These are phyloP conservation scores for Halocynthia roretzi DNA, from an alignment of 23 tunicate genomes.

Conservation along the genomic window DNA sequence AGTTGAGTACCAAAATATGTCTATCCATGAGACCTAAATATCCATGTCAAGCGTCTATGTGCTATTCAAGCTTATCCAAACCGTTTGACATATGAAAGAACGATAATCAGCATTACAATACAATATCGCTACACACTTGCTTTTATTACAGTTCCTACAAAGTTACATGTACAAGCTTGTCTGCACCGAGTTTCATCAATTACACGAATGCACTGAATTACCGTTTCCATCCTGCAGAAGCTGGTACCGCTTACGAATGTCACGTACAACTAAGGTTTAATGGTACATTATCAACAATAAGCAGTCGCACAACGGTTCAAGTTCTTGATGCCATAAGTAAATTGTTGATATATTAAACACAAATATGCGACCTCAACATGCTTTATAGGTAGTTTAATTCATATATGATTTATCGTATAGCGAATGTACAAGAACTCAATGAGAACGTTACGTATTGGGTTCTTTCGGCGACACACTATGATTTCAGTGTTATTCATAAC, in stretches of 20 bases:
- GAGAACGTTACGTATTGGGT: slow-evolving; percentile 1
- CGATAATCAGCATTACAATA: not conserved
- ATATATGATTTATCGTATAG: too few species aligned
- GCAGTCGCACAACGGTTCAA: slow-evolving; percentile 17
- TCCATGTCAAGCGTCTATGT: too few species aligned
- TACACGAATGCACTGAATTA: not conserved
- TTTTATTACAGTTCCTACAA: slow-evolving; percentile 16
- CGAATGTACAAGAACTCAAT: too few species aligned
- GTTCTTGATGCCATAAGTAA: slow-evolving; percentile 18
- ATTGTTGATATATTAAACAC: too few species aligned
- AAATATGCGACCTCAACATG: too few species aligned
- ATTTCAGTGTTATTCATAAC: slow-evolving; percentile 21
- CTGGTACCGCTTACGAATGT: slow-evolving; percentile 17
- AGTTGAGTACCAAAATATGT: too few species aligned
- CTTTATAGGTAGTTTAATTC: too few species aligned
- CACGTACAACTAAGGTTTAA: slow-evolving; percentile 1
- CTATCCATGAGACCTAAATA: too few species aligned
- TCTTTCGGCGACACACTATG: slow-evolving; percentile 19
- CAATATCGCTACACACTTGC: not conserved
- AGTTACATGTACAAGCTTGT: slow-evolving; percentile 8
- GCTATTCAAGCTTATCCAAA: too few species aligned
- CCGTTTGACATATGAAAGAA: not conserved
- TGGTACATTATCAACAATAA: not conserved
- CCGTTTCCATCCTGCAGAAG: slow-evolving; percentile 12
- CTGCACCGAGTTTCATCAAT: slow-evolving; percentile 15